These are phyloP conservation scores for Poeciliopsis infans DNA, from an alignment of 2,797 vertebrate species.

Conservation along the genomic window DNA sequence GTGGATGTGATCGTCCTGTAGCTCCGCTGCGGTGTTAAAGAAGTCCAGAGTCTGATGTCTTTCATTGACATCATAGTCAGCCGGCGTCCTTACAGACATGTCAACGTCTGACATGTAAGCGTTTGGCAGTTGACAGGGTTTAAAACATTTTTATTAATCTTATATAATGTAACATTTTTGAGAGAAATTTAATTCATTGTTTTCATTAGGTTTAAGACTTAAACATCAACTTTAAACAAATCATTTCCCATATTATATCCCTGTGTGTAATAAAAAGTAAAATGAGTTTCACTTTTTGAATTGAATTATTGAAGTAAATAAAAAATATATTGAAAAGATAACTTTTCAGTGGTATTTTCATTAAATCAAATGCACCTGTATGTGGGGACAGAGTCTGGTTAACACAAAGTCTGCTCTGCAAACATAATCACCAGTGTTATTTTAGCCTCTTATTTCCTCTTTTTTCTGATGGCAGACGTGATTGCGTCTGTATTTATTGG, in stretches of 20 bases:
- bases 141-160: neutral
- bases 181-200: neutral
- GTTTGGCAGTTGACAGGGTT: too few relatives aligned
- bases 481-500: conserved; percentile 20
- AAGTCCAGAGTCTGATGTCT: neutral
- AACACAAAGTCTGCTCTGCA: conserved; percentile 19
- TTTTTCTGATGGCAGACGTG: conserved; percentile 13
- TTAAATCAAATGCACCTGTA: neutral
- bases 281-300: neutral
- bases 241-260: neutral
- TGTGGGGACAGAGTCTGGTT: conserved; percentile 16
- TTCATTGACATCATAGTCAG: neutral
- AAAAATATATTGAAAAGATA: neutral
- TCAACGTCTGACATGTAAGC: too few relatives aligned
- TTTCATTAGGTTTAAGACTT: neutral
- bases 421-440: conserved; percentile 33
- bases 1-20: neutral
- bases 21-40: neutral
- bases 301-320: neutral
- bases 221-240: neutral
- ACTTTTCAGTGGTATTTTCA: neutral
- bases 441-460: conserved; percentile 36
- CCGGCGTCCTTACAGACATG: too few relatives aligned
- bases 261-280: neutral
- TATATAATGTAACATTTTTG: neutral